A percentile compares a stretch with the other conserved stretches of the same genome.
Evolutionary conservation across 2,113 vertebrate genomes (phyloP).

Genomic region (Neopipo cinnamomea): DNA sequence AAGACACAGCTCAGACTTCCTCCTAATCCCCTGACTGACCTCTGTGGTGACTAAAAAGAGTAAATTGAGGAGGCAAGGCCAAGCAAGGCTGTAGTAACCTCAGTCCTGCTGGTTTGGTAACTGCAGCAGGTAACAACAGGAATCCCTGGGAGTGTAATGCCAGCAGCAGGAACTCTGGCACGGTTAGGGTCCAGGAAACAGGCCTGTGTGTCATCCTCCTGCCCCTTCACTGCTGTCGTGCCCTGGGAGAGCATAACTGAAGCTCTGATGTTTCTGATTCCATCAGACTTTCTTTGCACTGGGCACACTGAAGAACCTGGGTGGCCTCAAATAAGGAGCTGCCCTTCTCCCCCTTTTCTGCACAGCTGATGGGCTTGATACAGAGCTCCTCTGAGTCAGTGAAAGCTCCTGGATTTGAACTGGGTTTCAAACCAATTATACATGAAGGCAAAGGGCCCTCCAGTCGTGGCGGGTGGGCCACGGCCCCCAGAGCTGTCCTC

Average conservation of each 20-base stretch:
- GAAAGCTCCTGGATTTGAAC: background rate
- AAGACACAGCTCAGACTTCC: background rate
- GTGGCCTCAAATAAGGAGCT: background rate
- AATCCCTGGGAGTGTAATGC: background rate
- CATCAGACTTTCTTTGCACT: background rate
- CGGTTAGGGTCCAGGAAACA: background rate
- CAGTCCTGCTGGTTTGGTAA: background rate
- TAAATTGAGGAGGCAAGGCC: background rate
- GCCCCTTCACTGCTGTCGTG: background rate
- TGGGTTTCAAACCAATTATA: background rate
- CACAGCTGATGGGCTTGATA: background rate
- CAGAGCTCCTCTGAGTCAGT: background rate
- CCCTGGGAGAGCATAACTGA: too few species aligned
- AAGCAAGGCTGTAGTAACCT: background rate
- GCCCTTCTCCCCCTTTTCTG: background rate
- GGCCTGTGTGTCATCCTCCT: background rate
- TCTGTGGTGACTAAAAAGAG: background rate
- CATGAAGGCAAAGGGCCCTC: background rate
- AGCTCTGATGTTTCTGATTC: background rate
- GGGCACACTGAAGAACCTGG: background rate
- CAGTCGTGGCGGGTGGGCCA: background rate
- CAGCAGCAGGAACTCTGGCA: background rate
- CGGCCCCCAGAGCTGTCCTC: background rate
- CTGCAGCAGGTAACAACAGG: background rate
- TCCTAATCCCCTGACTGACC: background rate